Conservation (phyloP, 2,888 invertebrate genomes). For the Boloria euphrosyne region DNA sequence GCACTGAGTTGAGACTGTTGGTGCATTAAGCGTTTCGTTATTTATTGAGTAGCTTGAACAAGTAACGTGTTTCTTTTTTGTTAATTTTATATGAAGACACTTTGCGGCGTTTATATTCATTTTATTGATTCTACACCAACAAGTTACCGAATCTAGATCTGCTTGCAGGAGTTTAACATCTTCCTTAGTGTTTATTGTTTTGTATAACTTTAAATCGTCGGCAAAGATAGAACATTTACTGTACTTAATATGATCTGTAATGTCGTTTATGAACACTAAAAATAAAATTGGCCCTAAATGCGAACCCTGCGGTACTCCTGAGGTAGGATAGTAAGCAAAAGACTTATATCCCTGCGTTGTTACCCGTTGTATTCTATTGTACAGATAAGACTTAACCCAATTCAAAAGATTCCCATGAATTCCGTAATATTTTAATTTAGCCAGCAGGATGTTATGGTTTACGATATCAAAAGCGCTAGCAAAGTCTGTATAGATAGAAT, state of each 20-base stretch:
- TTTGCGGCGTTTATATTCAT: slow-evolving; percentile 4
- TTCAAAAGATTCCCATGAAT: slow-evolving; percentile 24
- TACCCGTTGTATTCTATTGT: slow-evolving; percentile 24
- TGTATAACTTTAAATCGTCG: slow-evolving; percentile 33
- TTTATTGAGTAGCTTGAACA: too few relatives aligned
- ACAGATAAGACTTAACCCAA: slow-evolving; percentile 29
- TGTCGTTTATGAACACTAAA: slow-evolving; percentile 28
- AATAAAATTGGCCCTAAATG: slow-evolving; percentile 29
- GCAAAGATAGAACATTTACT: slow-evolving; percentile 23
- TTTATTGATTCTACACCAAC: slow-evolving; percentile 19
- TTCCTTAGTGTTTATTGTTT: slow-evolving; percentile 20
- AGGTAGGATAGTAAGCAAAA: slow-evolving; percentile 4
- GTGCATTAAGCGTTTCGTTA: too few relatives aligned
- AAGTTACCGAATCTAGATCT: slow-evolving; percentile 23
- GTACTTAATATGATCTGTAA: slow-evolving; percentile 19
- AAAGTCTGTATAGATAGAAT: slow-evolving; percentile 37
- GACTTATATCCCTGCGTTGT: slow-evolving; percentile 13
- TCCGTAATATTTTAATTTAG: slow-evolving; percentile 18
- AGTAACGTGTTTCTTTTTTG: background rate
- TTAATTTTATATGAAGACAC: slow-evolving; percentile 3
- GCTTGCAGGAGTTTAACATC: slow-evolving; percentile 20
- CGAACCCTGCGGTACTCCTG: slow-evolving; percentile 15
- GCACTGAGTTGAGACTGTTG: too few relatives aligned
- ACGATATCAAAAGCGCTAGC: slow-evolving; percentile 36
- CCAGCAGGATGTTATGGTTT: slow-evolving; percentile 29